A percentile compares a stretch with the other conserved stretches of the same genome.
phyloP scores from a whole-genome alignment of 2,888 invertebrate species.

The Deilephila elpenor region DNA sequence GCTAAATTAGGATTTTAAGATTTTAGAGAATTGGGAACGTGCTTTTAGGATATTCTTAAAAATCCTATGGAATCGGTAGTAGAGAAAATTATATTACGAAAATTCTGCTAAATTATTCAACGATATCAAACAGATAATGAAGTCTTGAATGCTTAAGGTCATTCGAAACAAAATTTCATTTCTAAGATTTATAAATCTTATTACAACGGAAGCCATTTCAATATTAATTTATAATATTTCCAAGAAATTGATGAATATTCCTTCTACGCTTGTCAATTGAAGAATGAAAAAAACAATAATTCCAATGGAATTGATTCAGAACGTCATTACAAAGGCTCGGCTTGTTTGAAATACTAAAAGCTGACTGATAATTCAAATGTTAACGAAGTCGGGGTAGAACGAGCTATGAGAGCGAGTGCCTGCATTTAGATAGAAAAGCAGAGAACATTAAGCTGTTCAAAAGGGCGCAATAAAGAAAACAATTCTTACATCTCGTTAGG shows the following conservation, averaged over 20 bases:
- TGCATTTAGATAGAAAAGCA: background rate
- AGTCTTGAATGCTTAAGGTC: too few species aligned
- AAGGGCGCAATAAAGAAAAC: background rate
- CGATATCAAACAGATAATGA: too few species aligned
- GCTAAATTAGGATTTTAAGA: constrained; percentile 2
- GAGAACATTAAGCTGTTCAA: constrained; percentile 9
- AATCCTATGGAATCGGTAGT: background rate
- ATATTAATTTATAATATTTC: too few species aligned
- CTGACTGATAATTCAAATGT: constrained; percentile 1
- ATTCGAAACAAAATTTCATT: too few species aligned
- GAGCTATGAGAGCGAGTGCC: background rate
- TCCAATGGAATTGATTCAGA: background rate
- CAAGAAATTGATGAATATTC: too few species aligned
- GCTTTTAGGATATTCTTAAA: background rate
- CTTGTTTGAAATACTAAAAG: background rate
- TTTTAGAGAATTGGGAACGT: background rate
- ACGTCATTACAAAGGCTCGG: background rate
- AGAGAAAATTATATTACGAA: background rate
- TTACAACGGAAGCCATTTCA: too few species aligned
- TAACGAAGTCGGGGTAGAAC: background rate
- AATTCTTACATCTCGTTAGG: background rate
- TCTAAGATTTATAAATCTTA: too few species aligned
- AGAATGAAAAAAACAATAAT: background rate
- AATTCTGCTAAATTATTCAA: too few species aligned
- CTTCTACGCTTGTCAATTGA: background rate